Base-by-base conservation (phyloP, 2,797 vertebrate species). In the Alauda arvensis region DNA sequence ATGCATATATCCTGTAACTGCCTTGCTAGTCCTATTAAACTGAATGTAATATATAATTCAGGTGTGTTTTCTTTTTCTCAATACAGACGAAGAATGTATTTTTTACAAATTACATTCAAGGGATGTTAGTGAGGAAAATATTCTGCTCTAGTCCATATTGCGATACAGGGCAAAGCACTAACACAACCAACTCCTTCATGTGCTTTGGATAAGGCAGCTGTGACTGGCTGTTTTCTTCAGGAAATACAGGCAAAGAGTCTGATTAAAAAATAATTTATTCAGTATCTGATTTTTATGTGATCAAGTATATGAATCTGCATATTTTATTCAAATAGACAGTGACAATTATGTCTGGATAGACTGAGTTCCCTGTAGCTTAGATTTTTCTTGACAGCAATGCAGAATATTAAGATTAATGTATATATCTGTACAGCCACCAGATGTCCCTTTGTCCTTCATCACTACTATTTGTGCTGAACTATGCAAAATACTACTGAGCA, bases 361-460 rank as follows among this genome's bases (percentile, higher is more conserved):
- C 18, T 40, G 49, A 81, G 16, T 66, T 90, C 42, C 76, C 43
- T 48, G 37, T 59, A 62, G 37, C 31, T 66, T 61, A 78, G n/a
- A 57, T 80, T 68, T 87, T 85, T 75, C 80, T 81, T 94, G 92
- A 89, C 74, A 93, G 61, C 31, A 82, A n/a, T 33, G 42, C 18
- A 68, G 70, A 85, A 24, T 85, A 91, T 91, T 87, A 92, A 94
- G 93, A 91, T 91, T 89, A 89, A 93, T 92, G 83, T 75, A 77
- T 77, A 65, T 83, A 75, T 34, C 70, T 63, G 11, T 75, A 71
- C 51, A 89, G 34, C 14, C 55, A 68, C 21, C 59, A 85, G 70
- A 75, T 85, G 80, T 85, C 66, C 82, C 43, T 87, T 86, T 89
- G 90, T 86, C 83, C 88, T 94, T 88, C 75, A 67, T 53, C 46